A percentile compares a stretch with the other conserved stretches of the same genome.
phyloP scores from a whole-genome alignment of 2,888 invertebrate species.

The Agonopterix subpropinquella region DNA sequence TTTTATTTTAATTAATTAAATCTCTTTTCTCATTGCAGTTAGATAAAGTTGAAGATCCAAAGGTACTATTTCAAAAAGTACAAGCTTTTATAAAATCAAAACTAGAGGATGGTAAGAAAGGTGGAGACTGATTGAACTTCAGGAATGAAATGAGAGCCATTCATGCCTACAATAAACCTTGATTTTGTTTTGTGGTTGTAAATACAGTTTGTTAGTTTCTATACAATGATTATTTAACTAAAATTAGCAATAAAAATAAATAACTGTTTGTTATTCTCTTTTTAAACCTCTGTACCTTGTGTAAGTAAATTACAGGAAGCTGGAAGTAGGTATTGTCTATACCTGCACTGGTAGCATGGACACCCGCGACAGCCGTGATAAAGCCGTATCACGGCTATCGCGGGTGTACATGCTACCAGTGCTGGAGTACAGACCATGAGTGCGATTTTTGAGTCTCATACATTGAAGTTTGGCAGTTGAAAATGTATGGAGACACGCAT shows the following conservation, averaged over 20 bases:
- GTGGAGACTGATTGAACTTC: slow-evolving; percentile 17
- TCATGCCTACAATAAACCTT: slow-evolving; percentile 18
- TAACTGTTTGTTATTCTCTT: background rate
- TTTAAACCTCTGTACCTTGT: too few relatives aligned
- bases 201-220: slow-evolving; percentile 50
- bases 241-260: slow-evolving; percentile 30
- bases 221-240: slow-evolving; percentile 46
- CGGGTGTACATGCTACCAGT: too few relatives aligned
- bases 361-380: too few relatives aligned
- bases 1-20: slow-evolving; percentile 1
- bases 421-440: too few relatives aligned
- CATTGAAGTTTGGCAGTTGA: too few relatives aligned
- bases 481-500: too few relatives aligned
- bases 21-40: slow-evolving; percentile 73
- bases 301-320: too few relatives aligned
- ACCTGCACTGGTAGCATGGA: too few relatives aligned
- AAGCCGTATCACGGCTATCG: too few relatives aligned
- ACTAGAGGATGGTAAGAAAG: slow-evolving; percentile 42
- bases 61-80: slow-evolving; percentile 80
- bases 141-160: slow-evolving; percentile 18
- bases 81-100: slow-evolving; percentile 83
- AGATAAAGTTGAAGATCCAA: slow-evolving; percentile 90
- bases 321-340: too few relatives aligned
- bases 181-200: slow-evolving; percentile 39
- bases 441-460: too few relatives aligned